Evolutionary conservation across 1,140 invertebrate genomes (phyloP).

Genomic region (Bombus confusus): DNA sequence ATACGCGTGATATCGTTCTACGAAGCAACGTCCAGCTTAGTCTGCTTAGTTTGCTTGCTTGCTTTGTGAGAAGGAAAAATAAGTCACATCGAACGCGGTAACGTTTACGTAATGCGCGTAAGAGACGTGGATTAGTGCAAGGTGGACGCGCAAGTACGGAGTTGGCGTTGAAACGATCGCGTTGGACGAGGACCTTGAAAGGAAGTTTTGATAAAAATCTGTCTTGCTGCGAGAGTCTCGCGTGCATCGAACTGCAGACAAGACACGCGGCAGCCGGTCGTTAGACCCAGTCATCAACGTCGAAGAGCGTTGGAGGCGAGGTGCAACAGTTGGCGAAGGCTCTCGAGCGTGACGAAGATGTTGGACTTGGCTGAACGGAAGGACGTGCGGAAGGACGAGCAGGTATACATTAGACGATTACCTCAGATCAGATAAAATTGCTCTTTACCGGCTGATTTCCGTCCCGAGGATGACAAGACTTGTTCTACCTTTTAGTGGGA

Average conservation of each 20-base stretch:
- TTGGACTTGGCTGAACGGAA: slow-evolving; percentile 62
- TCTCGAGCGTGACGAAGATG: slow-evolving; percentile 71
- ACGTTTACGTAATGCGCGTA: neutral
- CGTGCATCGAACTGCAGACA: neutral
- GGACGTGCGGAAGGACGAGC: slow-evolving; percentile 67
- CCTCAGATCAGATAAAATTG: slow-evolving; percentile 54
- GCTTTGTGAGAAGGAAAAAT: neutral
- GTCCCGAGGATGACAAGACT: neutral
- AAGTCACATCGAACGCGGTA: neutral
- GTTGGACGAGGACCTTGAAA: neutral
- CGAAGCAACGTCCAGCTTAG: neutral
- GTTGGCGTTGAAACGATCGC: neutral
- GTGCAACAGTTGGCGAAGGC: slow-evolving; percentile 75
- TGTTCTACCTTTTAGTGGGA: neutral
- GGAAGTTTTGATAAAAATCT: slow-evolving; percentile 1
- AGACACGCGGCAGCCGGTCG: slow-evolving; percentile 15
- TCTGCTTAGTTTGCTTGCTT: neutral
- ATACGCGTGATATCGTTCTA: too few relatives aligned
- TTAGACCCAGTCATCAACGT: slow-evolving; percentile 36
- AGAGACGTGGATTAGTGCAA: neutral
- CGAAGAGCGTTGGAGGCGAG: slow-evolving; percentile 38
- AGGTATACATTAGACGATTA: slow-evolving; percentile 68
- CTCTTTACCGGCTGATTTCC: slow-evolving; percentile 50
- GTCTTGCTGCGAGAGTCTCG: neutral
- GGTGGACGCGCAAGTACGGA: neutral